Evolutionary conservation across 1,140 invertebrate genomes (phyloP), one percentile per base, ranked within the genome.

Genomic region (Bactericera cockerelli): DNA sequence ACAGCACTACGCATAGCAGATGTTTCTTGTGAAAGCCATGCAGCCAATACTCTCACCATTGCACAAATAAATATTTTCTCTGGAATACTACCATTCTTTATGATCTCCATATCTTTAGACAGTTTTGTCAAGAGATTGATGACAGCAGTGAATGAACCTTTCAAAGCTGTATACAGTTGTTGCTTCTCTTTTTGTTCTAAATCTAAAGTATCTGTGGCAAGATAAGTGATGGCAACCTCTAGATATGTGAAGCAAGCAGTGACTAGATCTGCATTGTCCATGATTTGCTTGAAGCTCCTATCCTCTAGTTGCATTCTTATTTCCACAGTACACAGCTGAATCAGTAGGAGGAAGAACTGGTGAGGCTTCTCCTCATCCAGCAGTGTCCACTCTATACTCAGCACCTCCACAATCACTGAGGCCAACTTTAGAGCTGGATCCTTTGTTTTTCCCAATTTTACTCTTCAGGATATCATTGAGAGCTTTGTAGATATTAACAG

Each of bases 11-110:
- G 79, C 79, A 92, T 85, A 8, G 89, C 86, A n/a, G 83, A 82
- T 1, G 89, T 90, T 74, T 95, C 92, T 74, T 93, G 89, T 1
- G 88, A 86, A 63, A 95, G 71, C 90, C 90, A 94, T 22, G 87
- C 83, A 31, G 86, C 82, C 28, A 94, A 68, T 22, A 92, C 85
- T 65, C 89, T 74, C 2, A 94, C 81, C 68, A 86, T 84, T 1
- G 86, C 87, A 73, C 83, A 83, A 1, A 90, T 75, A 71, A 92
- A 88, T 38, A 85, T 72, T 71, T 84, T 84, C 65, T 85, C 81
- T 8, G 74, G 75, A 21, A 80, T 64, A 61, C 78, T 80, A 61
- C 81, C 78, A 64, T 75, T 75, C 66, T 85, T 86, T 67, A 84
- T 83, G 65, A 84, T 83, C 6, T 80, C 80, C 14, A 63, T 62